These are phyloP conservation scores for Chaenogobius annularis DNA, from an alignment of 2,113 vertebrate genomes.

Conservation along the genomic window DNA sequence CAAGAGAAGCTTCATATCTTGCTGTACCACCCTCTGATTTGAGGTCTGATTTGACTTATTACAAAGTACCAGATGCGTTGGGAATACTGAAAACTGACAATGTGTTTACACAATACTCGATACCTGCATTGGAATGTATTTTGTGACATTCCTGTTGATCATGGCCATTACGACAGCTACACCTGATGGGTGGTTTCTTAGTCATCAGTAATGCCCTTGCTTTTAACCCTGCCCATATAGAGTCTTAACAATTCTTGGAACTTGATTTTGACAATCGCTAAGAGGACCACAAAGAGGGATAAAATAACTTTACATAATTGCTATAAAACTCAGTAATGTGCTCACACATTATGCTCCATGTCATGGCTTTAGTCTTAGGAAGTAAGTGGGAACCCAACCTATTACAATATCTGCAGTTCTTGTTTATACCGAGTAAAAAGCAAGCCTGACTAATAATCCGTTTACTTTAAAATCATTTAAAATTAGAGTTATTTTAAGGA, in stretches of 20 bases:
- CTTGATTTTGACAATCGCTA: too few species aligned
- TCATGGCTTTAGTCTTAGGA: too few species aligned
- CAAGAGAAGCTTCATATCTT: background rate
- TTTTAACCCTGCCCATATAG: background rate
- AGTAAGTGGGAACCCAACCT: too few species aligned
- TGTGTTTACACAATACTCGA: too few species aligned
- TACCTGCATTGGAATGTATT: too few species aligned
- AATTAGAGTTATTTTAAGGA: background rate
- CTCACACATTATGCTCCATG: too few species aligned
- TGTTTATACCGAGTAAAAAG: background rate
- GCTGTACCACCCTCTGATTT: background rate
- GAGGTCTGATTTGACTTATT: background rate
- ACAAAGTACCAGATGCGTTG: background rate
- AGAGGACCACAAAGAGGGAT: background rate
- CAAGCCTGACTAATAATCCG: background rate
- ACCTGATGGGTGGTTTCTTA: background rate
- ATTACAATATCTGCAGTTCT: too few species aligned
- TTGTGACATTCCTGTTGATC: too few species aligned
- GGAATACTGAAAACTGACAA: too few species aligned
- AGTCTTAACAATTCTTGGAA: background rate
- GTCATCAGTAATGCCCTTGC: background rate
- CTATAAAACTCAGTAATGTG: too few species aligned
- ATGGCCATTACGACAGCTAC: too few species aligned
- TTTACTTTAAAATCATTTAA: background rate
- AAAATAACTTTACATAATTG: too few species aligned